Base-by-base conservation (phyloP, 2,113 vertebrate genomes). In the human region DNA sequence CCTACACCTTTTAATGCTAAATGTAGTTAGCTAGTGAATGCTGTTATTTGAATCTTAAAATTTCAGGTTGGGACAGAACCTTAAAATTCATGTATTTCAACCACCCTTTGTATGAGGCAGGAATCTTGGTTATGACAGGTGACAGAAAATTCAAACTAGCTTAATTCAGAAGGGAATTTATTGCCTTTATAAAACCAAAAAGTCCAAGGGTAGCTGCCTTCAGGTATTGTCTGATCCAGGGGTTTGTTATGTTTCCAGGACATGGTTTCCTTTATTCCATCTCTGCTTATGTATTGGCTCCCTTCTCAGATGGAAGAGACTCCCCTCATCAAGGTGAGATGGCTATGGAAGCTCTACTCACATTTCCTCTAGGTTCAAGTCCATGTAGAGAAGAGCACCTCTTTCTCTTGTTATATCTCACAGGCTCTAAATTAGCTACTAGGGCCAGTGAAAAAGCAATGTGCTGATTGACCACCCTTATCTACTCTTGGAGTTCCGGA, bases 11-110 rank as follows among this genome's bases (percentile, higher is more conserved):
- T 83, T 66, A 82, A 64, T 82, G 85, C 48, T 75, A 32, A 79
- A 22, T 20, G 52, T 72, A 45, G 35, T 8, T 48, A 25, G 32
- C 16, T 81, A 75, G 61, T 64, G 27, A 64, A 61, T 48, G 5
- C 64, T 89, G 66, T 45, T n/a, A 30, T 66, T 43, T 90, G 81
- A 87, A 68, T 87, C 59, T 86, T 96, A 86, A 78, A 68, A 78
- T 83, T 50, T 61, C 52, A 43, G 73, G 11, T 11, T 86, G 83
- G 32, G 40, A 40, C 57, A 45, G 50, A 80, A 61, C 10, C 75
- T 96, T 86, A 85, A 76, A 81, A 72, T 92, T 45, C 14, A 13
- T 50, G 89, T 85, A 35, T 96, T 72, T 40, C 89, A 83, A 22
- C 52, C 38, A 50, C 5, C 6, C 27, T 93, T 72, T 90, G 35